Conservation (phyloP, 1,140 invertebrate genomes). For the Brachionus paranguensis region DNA sequence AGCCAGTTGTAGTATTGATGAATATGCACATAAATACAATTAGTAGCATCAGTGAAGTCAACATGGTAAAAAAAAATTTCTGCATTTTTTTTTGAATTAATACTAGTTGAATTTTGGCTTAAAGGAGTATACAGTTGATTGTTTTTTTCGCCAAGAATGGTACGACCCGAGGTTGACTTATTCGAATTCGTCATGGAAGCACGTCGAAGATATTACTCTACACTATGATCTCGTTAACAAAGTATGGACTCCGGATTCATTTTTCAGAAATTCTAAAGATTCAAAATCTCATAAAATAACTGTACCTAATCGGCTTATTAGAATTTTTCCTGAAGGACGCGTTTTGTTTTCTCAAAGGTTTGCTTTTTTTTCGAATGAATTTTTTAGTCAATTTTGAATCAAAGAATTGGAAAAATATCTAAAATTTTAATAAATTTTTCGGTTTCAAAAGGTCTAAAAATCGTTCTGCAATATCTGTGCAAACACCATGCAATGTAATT, state of each 20-base stretch:
- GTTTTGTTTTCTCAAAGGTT: slow-evolving; percentile 60
- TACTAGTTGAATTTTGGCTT: not conserved
- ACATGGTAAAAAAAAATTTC: not conserved
- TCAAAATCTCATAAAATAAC: slow-evolving; percentile 52
- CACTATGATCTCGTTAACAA: slow-evolving; percentile 45
- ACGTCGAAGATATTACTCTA: slow-evolving; percentile 58
- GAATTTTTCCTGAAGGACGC: slow-evolving; percentile 62
- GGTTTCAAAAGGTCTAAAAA: too few species aligned
- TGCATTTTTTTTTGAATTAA: not conserved
- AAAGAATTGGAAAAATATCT: too few species aligned
- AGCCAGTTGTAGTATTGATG: slow-evolving; percentile 27
- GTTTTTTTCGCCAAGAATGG: slow-evolving; percentile 98
- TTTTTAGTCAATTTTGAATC: not conserved
- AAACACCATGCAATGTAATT: too few species aligned
- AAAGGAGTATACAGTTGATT: slow-evolving; percentile 95
- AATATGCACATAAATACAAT: slow-evolving; percentile 40
- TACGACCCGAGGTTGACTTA: slow-evolving; percentile 85
- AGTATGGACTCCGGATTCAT: slow-evolving; percentile 67
- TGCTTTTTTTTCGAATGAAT: not conserved
- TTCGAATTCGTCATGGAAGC: slow-evolving; percentile 61
- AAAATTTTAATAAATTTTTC: too few species aligned
- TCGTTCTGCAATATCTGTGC: too few species aligned
- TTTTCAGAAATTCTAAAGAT: slow-evolving; percentile 66
- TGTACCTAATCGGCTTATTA: slow-evolving; percentile 65
- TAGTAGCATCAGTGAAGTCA: slow-evolving; percentile 39